Evolutionary conservation across 2,888 invertebrate species (phyloP), one percentile per base, ranked within the genome.

Genomic region (Bellardia pandia): DNA sequence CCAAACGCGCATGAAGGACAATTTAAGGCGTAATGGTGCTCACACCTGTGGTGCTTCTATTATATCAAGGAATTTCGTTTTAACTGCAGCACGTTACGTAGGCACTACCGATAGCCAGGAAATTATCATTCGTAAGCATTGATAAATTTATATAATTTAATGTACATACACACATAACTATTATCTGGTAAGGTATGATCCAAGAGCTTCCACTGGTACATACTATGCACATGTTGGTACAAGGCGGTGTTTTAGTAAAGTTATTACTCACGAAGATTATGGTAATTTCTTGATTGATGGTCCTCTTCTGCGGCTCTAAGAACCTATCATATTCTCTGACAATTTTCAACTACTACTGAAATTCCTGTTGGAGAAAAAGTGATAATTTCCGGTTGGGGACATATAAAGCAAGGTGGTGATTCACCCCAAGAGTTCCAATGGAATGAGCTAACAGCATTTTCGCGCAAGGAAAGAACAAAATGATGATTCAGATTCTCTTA

Each of bases 51-150:
- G 93, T 14, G 93, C 91, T 16, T 91, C 92, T 33, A 91, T 93
- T 13, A 84, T 93, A n/a, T 90, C 90, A 0, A 42, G 68, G 40
- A 89, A 86, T 56, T 89, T 89, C 53, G 80, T 93, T n/a, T 79
- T 93, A 6, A 93, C 93, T 0, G 93, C 93, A 3, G 93, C 93
- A 5, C 93, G 93, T 78, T 93, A 93, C 85, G 92, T 93, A 23
- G 90, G 88, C 6, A 66, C 69, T 8, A 30, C 77, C 0, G 72
- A 78, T 51, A 16, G 14, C 2, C 83, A 89, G 75, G 89, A 33
- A 89, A 88, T 0, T 72, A 72, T 4, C 78, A 86, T 68, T 78
- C 88, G 92, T 92, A 88, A 90, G 79, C 51, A n/a, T n/a, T 62
- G 3, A 0, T 8, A 48, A 37, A 9, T 79, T 79, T 23, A 48